phyloP scores from a whole-genome alignment of 2,888 invertebrate genomes.

The Phrixothrix hirtus region DNA sequence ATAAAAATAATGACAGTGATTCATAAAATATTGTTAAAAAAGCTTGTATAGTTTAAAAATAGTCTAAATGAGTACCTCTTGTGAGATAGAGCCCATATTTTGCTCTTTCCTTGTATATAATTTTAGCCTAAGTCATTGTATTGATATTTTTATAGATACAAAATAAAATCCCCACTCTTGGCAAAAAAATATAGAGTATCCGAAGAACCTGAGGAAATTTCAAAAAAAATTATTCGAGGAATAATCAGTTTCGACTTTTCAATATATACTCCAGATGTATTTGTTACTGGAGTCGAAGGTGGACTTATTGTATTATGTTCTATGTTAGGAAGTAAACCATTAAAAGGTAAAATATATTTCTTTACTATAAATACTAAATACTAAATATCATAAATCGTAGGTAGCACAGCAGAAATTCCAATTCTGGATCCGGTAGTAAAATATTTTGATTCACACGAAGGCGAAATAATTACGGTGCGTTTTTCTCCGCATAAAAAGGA shows the following conservation, averaged over 20 bases:
- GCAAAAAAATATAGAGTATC: constrained; percentile 26
- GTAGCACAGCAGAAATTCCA: constrained; percentile 41
- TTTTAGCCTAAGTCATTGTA: too few species aligned
- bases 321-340: constrained; percentile 45
- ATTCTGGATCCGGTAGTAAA: constrained; percentile 52
- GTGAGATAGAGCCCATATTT: too few species aligned
- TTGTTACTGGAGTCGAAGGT: constrained; percentile 55
- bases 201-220: constrained; percentile 26
- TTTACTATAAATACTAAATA: too few species aligned
- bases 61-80: too few species aligned
- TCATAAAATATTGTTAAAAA: too few species aligned
- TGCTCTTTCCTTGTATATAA: too few species aligned
- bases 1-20: too few species aligned
- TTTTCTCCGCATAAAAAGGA: constrained; percentile 52
- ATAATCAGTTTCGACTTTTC: constrained; percentile 55
- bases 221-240: constrained; percentile 44
- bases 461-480: constrained; percentile 47
- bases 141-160: constrained; percentile 47
- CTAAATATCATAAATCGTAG: too few species aligned
- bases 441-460: constrained; percentile 51
- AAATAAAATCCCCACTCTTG: constrained; percentile 48
- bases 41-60: too few species aligned
- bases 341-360: constrained; percentile 41
- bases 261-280: constrained; percentile 47
- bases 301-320: constrained; percentile 54